A percentile compares a stretch with the other conserved stretches of the same genome.
phyloP scores from a whole-genome alignment of 1,140 invertebrate species.

The Drosophila pallidifrons region DNA sequence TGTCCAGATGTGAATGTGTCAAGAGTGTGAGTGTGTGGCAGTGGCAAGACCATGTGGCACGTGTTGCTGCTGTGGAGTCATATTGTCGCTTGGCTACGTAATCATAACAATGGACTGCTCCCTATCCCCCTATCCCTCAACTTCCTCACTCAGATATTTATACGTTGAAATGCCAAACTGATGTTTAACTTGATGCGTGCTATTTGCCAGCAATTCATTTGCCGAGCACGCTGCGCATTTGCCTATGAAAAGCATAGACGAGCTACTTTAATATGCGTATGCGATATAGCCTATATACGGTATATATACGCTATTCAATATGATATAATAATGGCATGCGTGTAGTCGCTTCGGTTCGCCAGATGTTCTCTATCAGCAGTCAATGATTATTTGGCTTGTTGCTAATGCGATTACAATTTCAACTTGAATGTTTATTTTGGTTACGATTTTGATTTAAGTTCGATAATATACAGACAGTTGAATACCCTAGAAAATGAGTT shows the following conservation, averaged over 20 bases:
- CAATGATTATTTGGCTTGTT: constrained; percentile 44
- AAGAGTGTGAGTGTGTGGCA: constrained; percentile 8
- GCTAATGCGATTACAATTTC: constrained; percentile 57
- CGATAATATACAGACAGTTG: constrained; percentile 41
- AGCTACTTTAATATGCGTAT: constrained; percentile 18
- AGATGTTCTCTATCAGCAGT: constrained; percentile 52
- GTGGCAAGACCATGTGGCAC: constrained; percentile 6
- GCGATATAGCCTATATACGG: constrained; percentile 4
- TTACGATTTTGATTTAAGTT: constrained; percentile 27
- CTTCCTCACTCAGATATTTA: constrained; percentile 36
- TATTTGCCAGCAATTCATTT: constrained; percentile 61
- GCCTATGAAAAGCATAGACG: constrained; percentile 14
- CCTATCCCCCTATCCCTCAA: background rate
- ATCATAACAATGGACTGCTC: constrained; percentile 16
- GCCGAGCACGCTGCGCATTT: constrained; percentile 60
- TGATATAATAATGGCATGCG: constrained; percentile 21
- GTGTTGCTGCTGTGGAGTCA: constrained; percentile 28
- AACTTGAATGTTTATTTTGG: constrained; percentile 63
- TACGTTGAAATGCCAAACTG: constrained; percentile 47
- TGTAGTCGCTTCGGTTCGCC: constrained; percentile 26
- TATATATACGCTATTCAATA: constrained; percentile 1
- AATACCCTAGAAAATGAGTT: constrained; percentile 19
- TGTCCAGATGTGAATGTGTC: background rate
- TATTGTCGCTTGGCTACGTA: constrained; percentile 11
- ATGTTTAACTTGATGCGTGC: constrained; percentile 42